These are phyloP conservation scores for Oscheius sp. DNA, from an alignment of 2,888 invertebrate genomes.

Conservation along the genomic window DNA sequence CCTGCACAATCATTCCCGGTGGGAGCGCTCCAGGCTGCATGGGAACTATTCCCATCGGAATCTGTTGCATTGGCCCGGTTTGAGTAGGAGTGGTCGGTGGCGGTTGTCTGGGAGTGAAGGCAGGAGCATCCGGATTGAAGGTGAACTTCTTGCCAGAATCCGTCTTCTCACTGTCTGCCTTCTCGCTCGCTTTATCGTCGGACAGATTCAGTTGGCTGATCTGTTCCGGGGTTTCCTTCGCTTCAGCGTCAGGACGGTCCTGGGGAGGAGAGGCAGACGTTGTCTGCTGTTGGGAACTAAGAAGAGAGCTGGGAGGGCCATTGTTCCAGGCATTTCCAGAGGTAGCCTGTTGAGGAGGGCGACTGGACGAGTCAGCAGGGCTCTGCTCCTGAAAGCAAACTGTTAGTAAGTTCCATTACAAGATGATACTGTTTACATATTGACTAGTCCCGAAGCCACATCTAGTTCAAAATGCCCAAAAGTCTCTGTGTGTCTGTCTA, in stretches of 20 bases:
- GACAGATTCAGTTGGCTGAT: constrained; percentile 8
- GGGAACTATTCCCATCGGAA: constrained; percentile 23
- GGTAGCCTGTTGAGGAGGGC: background rate
- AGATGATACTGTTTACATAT: too few relatives aligned
- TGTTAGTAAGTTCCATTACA: background rate
- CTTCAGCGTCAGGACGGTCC: constrained; percentile 4
- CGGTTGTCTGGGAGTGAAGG: constrained; percentile 54
- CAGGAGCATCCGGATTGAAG: constrained; percentile 62
- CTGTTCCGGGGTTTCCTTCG: background rate
- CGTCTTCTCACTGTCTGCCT: constrained; percentile 7
- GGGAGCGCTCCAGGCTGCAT: constrained; percentile 9
- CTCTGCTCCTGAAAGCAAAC: background rate
- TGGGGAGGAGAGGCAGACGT: constrained; percentile 1
- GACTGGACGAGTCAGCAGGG: background rate
- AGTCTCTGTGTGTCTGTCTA: too few relatives aligned
- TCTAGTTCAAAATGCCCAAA: too few relatives aligned
- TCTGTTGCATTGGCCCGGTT: constrained; percentile 15
- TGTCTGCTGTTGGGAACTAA: constrained; percentile 18
- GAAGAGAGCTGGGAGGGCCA: constrained; percentile 47
- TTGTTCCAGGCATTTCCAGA: constrained; percentile 53
- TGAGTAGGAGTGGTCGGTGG: constrained; percentile 46
- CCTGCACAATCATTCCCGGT: constrained; percentile 17
- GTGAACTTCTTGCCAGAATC: constrained; percentile 43
- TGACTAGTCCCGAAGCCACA: too few relatives aligned
- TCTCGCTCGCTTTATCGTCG: constrained; percentile 18